Conservation (phyloP, 2,797 vertebrate species). For the Alcedo atthis region DNA sequence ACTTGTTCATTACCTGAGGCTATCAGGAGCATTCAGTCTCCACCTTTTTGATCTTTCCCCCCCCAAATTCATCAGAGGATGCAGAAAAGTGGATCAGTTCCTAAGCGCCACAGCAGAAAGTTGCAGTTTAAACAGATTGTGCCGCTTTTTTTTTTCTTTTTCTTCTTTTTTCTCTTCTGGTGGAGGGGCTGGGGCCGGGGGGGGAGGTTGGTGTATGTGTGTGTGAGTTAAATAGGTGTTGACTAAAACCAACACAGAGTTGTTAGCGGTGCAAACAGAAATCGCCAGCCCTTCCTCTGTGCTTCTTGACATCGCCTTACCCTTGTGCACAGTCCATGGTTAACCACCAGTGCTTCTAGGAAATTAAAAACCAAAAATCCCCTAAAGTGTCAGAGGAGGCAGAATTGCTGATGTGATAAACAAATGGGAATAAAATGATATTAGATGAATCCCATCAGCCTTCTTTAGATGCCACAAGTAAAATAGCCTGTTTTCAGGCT, state of each 20-base stretch:
- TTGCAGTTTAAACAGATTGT: background rate
- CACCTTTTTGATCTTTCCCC: conserved; percentile 4
- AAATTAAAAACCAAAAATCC: background rate
- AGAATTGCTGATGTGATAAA: background rate
- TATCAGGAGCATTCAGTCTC: background rate
- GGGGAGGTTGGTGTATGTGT: too few species aligned
- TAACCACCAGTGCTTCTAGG: background rate
- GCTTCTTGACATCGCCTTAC: background rate
- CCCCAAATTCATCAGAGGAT: background rate
- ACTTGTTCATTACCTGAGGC: background rate
- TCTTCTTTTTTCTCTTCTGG: background rate
- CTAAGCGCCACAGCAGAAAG: background rate
- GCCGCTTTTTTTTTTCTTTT: background rate
- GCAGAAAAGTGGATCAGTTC: conserved; percentile 16
- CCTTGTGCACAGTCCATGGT: background rate
- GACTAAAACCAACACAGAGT: background rate
- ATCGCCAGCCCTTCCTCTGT: background rate
- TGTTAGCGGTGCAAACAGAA: background rate
- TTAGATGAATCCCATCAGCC: background rate
- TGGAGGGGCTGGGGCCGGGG: too few species aligned
- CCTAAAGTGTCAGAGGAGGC: background rate
- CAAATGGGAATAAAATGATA: background rate
- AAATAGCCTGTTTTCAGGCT: background rate
- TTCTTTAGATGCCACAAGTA: background rate
- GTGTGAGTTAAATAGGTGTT: background rate